Base-by-base conservation (phyloP, 2,113 vertebrate genomes). In the Labeo rohita region DNA sequence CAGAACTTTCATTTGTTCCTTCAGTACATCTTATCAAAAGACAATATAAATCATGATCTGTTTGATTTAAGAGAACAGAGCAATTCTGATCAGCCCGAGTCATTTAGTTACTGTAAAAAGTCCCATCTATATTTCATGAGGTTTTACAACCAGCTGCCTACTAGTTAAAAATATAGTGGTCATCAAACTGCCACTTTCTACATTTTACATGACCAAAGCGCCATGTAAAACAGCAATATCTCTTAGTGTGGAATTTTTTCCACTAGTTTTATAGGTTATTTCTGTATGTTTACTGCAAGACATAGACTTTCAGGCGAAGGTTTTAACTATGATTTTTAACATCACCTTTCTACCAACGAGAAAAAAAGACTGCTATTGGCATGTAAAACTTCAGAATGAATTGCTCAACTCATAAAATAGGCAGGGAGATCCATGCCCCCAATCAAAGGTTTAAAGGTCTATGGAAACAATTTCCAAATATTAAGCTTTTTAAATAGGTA, bases 361-460 rank as follows among this genome's bases (percentile, higher is more conserved):
- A 52, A 56, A 9, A 56, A 78, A 47, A 34, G n/a, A 34, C n/a
- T 49, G 16, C 10, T 13, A 21, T 77, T 77, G 18, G 10, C 56
- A 45, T 15, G 2, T 81, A 21, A 79, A 45, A 43, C 18, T 13
- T 65, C 59, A 66, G 39, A 66, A 65, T 16, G 43, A 63, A 80
- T n/a, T 45, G 39, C 3, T 63, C 36, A 80, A 81, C 59, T 66
- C 79, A 65, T 47, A 66, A 80, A 81, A 81, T 43, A 49, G 12
- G 7, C 77, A 61, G 76, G 39, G 28, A 78, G 77, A 79, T 59
- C 50, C 54, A 13, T 61, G 18, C 34, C 18, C 28, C 39, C 11
- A 23, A 45, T 8, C 3, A 45, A 61, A 80, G 1, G 10, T 79
- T 45, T 79, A 39, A 74, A 74, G n/a, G 11, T 74, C 72, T 49